A percentile compares a stretch with the other conserved stretches of the same genome.
Evolutionary conservation across 2,888 invertebrate genomes (phyloP).

Genomic region (Drosophila parthenogenetica): DNA sequence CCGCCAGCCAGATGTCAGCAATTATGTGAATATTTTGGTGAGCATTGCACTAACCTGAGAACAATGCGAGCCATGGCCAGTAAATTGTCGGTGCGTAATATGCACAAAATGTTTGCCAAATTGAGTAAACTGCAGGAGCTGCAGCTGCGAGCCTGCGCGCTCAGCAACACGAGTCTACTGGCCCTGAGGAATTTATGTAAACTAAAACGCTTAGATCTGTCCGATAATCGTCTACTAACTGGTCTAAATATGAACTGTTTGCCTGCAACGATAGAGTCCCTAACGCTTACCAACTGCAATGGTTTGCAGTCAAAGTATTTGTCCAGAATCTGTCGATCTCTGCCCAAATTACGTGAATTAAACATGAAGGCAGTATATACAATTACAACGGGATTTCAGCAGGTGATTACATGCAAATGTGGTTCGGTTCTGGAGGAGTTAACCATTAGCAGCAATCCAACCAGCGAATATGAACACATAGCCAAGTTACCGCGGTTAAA

Average conservation of each 20-base stretch:
- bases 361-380: constrained; percentile 26
- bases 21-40: constrained; percentile 32
- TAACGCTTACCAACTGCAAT: constrained; percentile 24
- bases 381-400: constrained; percentile 17
- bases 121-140: constrained; percentile 9
- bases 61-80: constrained; percentile 18
- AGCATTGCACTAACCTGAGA: constrained; percentile 31
- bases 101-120: constrained; percentile 18
- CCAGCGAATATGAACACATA: constrained; percentile 35
- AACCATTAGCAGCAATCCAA: constrained; percentile 12
- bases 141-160: constrained; percentile 20
- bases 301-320: constrained; percentile 22
- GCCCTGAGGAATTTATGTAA: constrained; percentile 6
- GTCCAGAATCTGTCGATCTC: constrained; percentile 13
- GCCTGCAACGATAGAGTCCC: constrained; percentile 17
- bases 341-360: constrained; percentile 20
- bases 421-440: constrained; percentile 20
- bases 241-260: constrained; percentile 32
- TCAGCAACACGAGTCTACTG: constrained; percentile 17
- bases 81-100: constrained; percentile 14
- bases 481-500: constrained; percentile 42
- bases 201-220: constrained; percentile 30
- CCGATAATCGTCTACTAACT: constrained; percentile 32
- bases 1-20: constrained; percentile 32
- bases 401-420: constrained; percentile 10